phyloP scores from a whole-genome alignment of 1,140 invertebrate species.

The Bilobella aurantiaca region DNA sequence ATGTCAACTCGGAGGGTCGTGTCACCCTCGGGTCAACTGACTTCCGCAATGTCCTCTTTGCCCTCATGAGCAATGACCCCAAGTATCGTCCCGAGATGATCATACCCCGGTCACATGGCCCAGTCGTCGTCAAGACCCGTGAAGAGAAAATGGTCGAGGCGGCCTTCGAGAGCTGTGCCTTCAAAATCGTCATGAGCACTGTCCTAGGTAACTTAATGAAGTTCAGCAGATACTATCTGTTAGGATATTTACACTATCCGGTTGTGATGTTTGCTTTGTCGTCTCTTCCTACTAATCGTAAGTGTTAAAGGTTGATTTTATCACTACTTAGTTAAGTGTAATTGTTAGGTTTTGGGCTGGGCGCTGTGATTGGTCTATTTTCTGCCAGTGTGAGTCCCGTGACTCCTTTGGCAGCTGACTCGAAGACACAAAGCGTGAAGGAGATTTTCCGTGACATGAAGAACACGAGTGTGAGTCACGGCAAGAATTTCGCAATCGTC shows the following conservation, averaged over 20 bases:
- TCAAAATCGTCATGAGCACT: conserved; percentile 82
- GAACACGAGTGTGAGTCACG: conserved; percentile 75
- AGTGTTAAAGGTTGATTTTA: background rate
- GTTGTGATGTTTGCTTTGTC: no score
- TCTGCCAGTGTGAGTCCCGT: conserved; percentile 89
- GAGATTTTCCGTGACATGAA: conserved; percentile 88
- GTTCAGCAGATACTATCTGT: no score
- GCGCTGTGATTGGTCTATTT: conserved; percentile 85
- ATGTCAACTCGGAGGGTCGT: background rate
- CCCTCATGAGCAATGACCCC: conserved; percentile 13
- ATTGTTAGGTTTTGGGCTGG: conserved; percentile 70
- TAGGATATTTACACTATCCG: no score
- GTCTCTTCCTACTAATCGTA: background rate
- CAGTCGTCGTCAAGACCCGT: conserved; percentile 65
- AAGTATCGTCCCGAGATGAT: conserved; percentile 48
- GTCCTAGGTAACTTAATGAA: conserved; percentile 58
- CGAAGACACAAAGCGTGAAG: conserved; percentile 66
- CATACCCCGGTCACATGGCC: conserved; percentile 63
- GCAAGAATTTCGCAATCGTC: conserved; percentile 93
- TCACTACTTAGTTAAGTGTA: background rate
- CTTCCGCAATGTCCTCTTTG: conserved; percentile 10
- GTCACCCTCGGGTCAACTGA: conserved; percentile 10
- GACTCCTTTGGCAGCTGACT: conserved; percentile 49
- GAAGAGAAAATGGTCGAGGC: conserved; percentile 79
- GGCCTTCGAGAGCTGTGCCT: conserved; percentile 80